Evolutionary conservation across 2,888 invertebrate genomes (phyloP).

Genomic region (Agapostemon virescens): DNA sequence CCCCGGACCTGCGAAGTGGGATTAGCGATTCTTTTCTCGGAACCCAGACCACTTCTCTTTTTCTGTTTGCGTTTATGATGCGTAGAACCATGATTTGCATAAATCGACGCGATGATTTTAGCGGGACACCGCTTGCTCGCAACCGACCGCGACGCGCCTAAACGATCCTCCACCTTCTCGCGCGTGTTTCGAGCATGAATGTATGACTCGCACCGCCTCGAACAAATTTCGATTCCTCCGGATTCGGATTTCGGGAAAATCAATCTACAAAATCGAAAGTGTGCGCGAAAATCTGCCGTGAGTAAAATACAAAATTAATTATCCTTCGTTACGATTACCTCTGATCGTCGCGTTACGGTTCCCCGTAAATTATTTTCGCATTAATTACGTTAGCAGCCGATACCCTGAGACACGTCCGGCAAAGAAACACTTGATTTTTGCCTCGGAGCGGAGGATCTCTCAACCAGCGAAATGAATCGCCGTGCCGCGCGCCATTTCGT

Average conservation of each 20-base stretch:
- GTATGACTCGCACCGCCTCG: neutral
- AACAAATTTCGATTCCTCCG: neutral
- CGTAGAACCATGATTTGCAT: slow-evolving; percentile 14
- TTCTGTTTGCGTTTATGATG: slow-evolving; percentile 9
- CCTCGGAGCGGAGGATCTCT: neutral
- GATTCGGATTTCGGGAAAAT: neutral
- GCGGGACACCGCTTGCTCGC: neutral
- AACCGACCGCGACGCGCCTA: neutral
- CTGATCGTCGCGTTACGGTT: neutral
- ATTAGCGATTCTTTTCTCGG: slow-evolving; percentile 33
- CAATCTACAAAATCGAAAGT: neutral
- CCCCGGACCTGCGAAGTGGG: slow-evolving; percentile 26
- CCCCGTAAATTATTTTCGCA: neutral
- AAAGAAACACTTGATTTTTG: neutral
- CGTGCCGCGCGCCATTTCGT: neutral
- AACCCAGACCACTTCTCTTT: slow-evolving; percentile 2
- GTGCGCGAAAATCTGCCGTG: too few species aligned
- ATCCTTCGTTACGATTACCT: neutral
- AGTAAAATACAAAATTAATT: neutral
- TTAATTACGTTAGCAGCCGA: neutral
- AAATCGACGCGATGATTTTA: slow-evolving; percentile 21
- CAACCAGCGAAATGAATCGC: neutral
- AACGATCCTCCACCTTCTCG: neutral
- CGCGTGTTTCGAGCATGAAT: neutral
- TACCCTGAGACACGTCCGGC: neutral